Evolutionary conservation across 1,140 invertebrate species (phyloP), one percentile per base, ranked within the genome.

Genomic region (Aphelenchoides besseyi): DNA sequence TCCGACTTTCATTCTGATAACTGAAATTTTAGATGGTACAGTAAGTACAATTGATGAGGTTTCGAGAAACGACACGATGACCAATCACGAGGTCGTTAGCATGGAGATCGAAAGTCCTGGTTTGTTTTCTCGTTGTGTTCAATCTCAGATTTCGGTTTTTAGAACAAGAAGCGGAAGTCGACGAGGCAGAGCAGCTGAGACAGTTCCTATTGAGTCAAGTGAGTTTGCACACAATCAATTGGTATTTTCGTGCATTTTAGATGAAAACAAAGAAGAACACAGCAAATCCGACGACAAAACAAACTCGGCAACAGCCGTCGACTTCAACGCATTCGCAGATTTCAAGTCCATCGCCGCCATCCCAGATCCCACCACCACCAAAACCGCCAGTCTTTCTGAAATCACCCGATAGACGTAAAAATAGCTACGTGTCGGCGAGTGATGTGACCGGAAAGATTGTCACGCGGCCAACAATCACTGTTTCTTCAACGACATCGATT

Each of bases 31-130:
- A 23, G 41, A 48, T n/a, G n/a, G n/a, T n/a, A n/a, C n/a, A n/a
- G n/a, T n/a, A n/a, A n/a, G n/a, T n/a, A n/a, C n/a, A n/a, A n/a
- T n/a, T n/a, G n/a, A n/a, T n/a, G n/a, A n/a, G n/a, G n/a, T n/a
- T n/a, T n/a, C n/a, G n/a, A n/a, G n/a, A n/a, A n/a, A n/a, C n/a
- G n/a, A n/a, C 48, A 52, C 16, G n/a, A 61, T n/a, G 2, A 30
- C n/a, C 26, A 61, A 61, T 36, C 28, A 61, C 59, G 59, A 61
- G 30, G 59, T 61, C n/a, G 59, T 61, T n/a, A 61, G 28, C 2
- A 61, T 61, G 59, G 59, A 61, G 30, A 61, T 61, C n/a, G 59
- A 61, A 29, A 52, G 48, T 52, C 48, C 48, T 52, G 16, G n/a
- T n/a, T n/a, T n/a, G n/a, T n/a, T n/a, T n/a, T n/a, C n/a, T n/a